phyloP scores from a whole-genome alignment of 2,888 invertebrate species.

The Venustoraphidia nigricollis region DNA sequence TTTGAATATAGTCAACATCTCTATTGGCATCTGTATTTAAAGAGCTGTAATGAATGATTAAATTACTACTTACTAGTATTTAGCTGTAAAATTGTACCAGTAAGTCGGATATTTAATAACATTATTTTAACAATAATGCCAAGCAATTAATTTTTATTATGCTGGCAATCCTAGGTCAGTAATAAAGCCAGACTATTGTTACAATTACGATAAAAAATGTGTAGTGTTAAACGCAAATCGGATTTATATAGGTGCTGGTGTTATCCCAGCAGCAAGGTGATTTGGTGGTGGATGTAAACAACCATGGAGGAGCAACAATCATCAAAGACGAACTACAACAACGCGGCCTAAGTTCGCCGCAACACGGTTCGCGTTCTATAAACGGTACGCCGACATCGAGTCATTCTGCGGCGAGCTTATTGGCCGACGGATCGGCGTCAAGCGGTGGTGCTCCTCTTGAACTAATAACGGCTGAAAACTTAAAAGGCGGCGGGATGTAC shows the following conservation, averaged over 20 bases:
- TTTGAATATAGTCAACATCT: too few relatives aligned
- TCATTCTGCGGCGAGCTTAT: slow-evolving; percentile 34
- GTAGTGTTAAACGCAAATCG: slow-evolving; percentile 7
- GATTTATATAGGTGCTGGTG: slow-evolving; percentile 30
- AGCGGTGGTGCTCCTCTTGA: slow-evolving; percentile 25
- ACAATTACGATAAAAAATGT: not conserved
- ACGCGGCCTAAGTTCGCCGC: slow-evolving; percentile 45
- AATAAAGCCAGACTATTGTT: too few relatives aligned
- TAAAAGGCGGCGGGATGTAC: slow-evolving; percentile 35
- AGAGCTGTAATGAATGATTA: too few relatives aligned
- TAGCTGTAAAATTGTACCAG: too few relatives aligned
- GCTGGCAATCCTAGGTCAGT: too few relatives aligned
- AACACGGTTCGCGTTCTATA: slow-evolving; percentile 50
- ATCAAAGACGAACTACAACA: slow-evolving; percentile 42
- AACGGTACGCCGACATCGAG: slow-evolving; percentile 52
- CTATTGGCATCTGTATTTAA: too few relatives aligned
- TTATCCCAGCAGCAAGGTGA: slow-evolving; percentile 26
- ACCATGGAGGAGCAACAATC: slow-evolving; percentile 27
- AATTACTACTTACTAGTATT: too few relatives aligned
- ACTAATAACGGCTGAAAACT: slow-evolving; percentile 27
- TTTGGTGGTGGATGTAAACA: slow-evolving; percentile 33
- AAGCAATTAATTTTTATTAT: too few relatives aligned
- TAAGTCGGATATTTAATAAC: too few relatives aligned
- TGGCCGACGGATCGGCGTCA: slow-evolving; percentile 35
- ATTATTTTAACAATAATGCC: too few relatives aligned